Evolutionary conservation across 2,888 invertebrate species (phyloP), one percentile per base, ranked within the genome.

Genomic region (Leptinotarsa rubiginosa): DNA sequence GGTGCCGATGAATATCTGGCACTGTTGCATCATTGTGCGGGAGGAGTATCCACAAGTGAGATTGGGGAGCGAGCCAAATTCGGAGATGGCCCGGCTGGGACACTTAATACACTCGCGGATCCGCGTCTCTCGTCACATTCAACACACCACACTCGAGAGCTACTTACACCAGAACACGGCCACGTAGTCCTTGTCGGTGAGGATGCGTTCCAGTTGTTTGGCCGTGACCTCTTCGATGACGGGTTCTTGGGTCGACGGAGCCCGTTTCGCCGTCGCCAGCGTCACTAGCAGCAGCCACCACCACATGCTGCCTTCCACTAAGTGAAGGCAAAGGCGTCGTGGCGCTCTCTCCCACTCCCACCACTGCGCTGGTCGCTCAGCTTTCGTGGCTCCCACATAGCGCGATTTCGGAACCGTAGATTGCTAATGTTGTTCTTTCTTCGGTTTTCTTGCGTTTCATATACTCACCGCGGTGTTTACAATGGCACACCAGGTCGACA

Each of bases 131-230:
- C 54, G 16, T 4, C 62, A 41, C 75, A 77, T 72, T 74, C 73
- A 64, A 54, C 70, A 73, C 50, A 41, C 56, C 16, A 49, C 47
- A 56, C 52, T 65, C 64, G 72, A 47, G 41, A 41, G 50, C 54
- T 90, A 96, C 96, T 96, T 94, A 97, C 96, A 97, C 96, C 96
- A 97, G 90, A 95, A 96, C 89, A 96, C 96, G 88, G 96, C 96
- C 88, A 97, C 96, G 91, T 95, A 96, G 90, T 96, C 96, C 92
- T 96, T 96, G 85, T 96, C 95, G 89, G 93, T 92, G 88, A 97
- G 92, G 85, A 96, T 92, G 88, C 95, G 93, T 88, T 96, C 96
- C 90, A 96, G 92, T 90, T 96, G 95, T 90, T 96, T 96, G 88
- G 95, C 93, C 89, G 95, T 95, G 90, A 96, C 96, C 91, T 96